Evolutionary conservation across 2,113 vertebrate genomes (phyloP), one percentile per base, ranked within the genome.

Genomic region (Onychostoma macrolepis): DNA sequence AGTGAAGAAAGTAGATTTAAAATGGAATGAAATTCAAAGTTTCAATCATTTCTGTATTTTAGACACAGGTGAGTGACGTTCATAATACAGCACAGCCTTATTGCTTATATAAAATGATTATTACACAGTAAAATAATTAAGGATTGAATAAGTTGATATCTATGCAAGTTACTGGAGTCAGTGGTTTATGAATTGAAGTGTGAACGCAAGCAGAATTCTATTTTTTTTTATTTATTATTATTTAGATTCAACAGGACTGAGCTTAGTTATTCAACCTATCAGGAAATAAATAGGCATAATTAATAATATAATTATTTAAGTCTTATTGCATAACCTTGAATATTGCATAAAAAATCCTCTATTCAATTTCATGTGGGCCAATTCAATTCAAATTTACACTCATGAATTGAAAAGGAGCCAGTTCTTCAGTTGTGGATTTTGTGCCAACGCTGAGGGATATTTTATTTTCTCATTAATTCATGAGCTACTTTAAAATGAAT

Each of bases 401-500:
- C 6, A 48, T 48, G 24, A 76, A 76, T 9, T 48, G 74, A 76
- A 76, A 76, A 45, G 74, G 6, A 76, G 74, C n/a, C 41, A 45
- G 5, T 74, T 72, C 4, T 15, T 74, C 71, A 74, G 24, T 43
- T 45, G 72, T 76, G 74, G 41, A 26, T 76, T 76, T 76, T 76
- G 12, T 43, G 50, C 24, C 41, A 48, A 28, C 6, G 36, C 61
- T 12, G n/a, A 30, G 58, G 80, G 58, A 30, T 30, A 45, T 28
- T 45, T 82, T 30, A 81, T 67, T 45, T 82, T 38, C 38, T 82
- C n/a, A 30, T 82, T 82, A 45, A 82, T 82, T 65, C 80, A 82
- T 67, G 38, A 45, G 58, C 43, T 82, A 21, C 17, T 82, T 67
- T 82, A 82, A 82, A 65, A 82, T 21, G n/a, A 82, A 80, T 43